Evolutionary conservation across 2,113 vertebrate species (phyloP).

Genomic region (Cyanoderma ruficeps): DNA sequence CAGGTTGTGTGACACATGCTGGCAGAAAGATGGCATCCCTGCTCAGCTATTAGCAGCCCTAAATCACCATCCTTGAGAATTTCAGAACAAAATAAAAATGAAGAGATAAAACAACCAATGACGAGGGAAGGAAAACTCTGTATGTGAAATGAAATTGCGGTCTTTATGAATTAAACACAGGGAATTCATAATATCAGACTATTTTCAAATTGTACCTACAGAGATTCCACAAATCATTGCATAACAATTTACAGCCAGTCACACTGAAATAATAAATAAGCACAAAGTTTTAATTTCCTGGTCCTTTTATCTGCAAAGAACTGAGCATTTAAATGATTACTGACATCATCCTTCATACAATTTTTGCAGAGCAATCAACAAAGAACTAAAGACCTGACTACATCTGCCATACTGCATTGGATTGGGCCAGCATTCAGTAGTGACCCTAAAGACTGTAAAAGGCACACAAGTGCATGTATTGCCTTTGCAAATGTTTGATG

Average conservation of each 20-base stretch:
- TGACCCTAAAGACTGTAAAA: not conserved
- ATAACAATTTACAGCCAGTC: not conserved
- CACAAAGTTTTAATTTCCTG: not conserved
- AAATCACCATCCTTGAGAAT: not conserved
- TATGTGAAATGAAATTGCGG: not conserved
- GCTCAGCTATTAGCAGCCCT: not conserved
- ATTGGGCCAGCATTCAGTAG: not conserved
- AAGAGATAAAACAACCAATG: not conserved
- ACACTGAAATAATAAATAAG: not conserved
- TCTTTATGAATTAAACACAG: not conserved
- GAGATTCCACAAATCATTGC: not conserved
- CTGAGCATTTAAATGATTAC: not conserved
- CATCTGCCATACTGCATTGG: not conserved
- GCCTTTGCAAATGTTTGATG: slow-evolving; percentile 27
- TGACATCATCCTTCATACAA: not conserved
- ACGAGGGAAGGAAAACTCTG: not conserved
- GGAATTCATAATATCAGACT: not conserved
- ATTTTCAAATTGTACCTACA: not conserved
- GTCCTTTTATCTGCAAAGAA: not conserved
- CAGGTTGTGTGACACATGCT: not conserved
- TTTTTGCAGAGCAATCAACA: not conserved
- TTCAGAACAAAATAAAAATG: not conserved
- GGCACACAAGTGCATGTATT: not conserved
- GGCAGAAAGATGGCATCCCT: slow-evolving; percentile 45
- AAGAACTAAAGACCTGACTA: not conserved